These are phyloP conservation scores for Lytechinus variegatus DNA, from an alignment of 35 echinoderm and acorn worm genomes.

Conservation along the genomic window DNA sequence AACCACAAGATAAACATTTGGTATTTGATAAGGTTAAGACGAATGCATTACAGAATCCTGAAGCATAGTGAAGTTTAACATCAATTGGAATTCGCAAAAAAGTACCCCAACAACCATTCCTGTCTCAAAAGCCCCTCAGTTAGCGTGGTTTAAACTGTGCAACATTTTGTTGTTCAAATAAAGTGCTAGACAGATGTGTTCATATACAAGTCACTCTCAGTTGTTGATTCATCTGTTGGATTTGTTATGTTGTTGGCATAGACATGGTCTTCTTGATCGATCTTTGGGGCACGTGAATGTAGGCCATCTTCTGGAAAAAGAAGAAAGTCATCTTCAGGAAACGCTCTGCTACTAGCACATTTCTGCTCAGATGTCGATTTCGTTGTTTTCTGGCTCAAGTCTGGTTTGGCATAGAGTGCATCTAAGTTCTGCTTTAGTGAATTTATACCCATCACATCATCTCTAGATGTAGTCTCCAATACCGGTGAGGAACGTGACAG, in stretches of 20 bases:
- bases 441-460: background rate
- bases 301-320: no score
- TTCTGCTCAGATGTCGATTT: background rate
- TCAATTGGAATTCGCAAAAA: no score
- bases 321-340: no score
- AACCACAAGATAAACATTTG: no score
- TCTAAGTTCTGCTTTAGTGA: background rate
- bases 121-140: no score
- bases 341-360: background rate
- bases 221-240: background rate
- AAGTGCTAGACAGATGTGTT: background rate
- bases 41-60: no score
- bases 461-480: background rate
- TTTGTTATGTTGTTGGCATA: background rate
- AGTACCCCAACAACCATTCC: no score
- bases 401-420: background rate
- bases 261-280: no score
- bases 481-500: background rate
- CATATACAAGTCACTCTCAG: background rate
- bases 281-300: background rate
- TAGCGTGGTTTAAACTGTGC: no score
- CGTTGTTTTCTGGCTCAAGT: background rate
- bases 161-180: no score
- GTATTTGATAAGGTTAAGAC: no score
- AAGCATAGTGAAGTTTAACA: no score